Evolutionary conservation across 1,140 invertebrate species (phyloP).

Genomic region (Nebria ingens): DNA sequence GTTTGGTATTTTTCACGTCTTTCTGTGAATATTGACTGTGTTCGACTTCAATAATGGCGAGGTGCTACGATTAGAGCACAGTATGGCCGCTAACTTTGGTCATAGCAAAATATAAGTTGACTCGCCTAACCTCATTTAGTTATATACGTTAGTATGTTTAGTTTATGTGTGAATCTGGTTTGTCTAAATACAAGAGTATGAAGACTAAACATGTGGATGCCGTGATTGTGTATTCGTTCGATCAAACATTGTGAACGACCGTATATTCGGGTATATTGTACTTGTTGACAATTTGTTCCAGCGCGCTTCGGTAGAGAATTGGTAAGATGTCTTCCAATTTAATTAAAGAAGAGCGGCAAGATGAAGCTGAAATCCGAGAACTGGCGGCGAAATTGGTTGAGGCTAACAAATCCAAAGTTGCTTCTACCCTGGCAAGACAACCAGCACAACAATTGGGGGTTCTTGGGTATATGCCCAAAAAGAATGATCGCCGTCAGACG

Average conservation of each 20-base stretch:
- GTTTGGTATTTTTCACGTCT: neutral
- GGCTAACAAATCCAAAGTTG: conserved; percentile 66
- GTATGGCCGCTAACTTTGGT: conserved; percentile 24
- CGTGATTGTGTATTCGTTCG: neutral
- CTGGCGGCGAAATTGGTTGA: conserved; percentile 78
- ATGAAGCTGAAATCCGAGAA: conserved; percentile 77
- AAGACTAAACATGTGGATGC: conserved; percentile 13
- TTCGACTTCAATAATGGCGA: neutral
- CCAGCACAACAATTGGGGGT: conserved; percentile 22
- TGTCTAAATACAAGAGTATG: neutral
- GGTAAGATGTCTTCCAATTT: conserved; percentile 21
- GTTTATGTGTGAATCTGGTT: too few relatives aligned
- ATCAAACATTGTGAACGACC: neutral
- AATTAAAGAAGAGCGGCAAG: conserved; percentile 69
- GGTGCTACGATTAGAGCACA: conserved; percentile 28
- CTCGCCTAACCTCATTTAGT: conserved; percentile 13
- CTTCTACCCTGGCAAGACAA: conserved; percentile 37
- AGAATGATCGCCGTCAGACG: conserved; percentile 14
- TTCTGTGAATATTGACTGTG: neutral
- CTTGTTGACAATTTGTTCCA: neutral
- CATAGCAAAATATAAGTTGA: conserved; percentile 4
- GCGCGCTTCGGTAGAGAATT: neutral
- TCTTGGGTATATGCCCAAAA: conserved; percentile 12
- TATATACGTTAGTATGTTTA: neutral
- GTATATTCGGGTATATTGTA: conserved; percentile 12